A percentile compares a stretch with the other conserved stretches of the same genome.
Evolutionary conservation across 2,797 vertebrate genomes (phyloP).

Genomic region (Luscinia megarhynchos): DNA sequence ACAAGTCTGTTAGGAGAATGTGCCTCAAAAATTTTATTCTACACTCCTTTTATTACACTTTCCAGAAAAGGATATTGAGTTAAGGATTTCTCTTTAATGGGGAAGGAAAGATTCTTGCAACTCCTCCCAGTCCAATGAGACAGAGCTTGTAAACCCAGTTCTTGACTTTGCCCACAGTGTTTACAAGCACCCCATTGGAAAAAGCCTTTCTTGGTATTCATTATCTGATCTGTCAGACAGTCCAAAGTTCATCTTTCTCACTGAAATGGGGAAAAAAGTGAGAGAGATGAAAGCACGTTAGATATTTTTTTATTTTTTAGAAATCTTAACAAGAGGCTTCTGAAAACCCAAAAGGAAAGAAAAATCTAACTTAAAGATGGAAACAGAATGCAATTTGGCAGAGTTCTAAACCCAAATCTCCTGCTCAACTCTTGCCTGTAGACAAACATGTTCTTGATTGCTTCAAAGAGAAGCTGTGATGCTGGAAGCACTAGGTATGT

Average conservation of each 20-base stretch:
- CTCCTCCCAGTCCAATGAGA: constrained; percentile 5
- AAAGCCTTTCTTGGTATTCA: constrained; percentile 40
- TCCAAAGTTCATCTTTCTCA: constrained; percentile 41
- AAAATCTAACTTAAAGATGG: background rate
- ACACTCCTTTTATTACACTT: background rate
- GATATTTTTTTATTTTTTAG: constrained; percentile 40
- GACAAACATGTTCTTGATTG: constrained; percentile 18
- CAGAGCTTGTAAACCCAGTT: constrained; percentile 37
- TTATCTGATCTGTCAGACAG: constrained; percentile 22
- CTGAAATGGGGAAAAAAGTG: background rate
- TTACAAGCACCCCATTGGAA: constrained; percentile 23
- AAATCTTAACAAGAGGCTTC: constrained; percentile 47
- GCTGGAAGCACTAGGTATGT: background rate
- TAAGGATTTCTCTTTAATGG: constrained; percentile 1
- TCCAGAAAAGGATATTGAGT: background rate
- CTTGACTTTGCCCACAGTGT: constrained; percentile 30
- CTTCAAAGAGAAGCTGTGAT: constrained; percentile 28
- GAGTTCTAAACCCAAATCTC: constrained; percentile 26
- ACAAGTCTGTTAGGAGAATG: background rate
- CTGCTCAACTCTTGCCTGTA: constrained; percentile 17
- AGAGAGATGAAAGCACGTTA: constrained; percentile 48
- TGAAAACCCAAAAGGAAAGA: constrained; percentile 46
- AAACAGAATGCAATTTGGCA: background rate
- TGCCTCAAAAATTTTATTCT: background rate
- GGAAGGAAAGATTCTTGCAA: constrained; percentile 32